Conservation (phyloP, 2,113 vertebrate species). For the Himantopus leucocephalus region DNA sequence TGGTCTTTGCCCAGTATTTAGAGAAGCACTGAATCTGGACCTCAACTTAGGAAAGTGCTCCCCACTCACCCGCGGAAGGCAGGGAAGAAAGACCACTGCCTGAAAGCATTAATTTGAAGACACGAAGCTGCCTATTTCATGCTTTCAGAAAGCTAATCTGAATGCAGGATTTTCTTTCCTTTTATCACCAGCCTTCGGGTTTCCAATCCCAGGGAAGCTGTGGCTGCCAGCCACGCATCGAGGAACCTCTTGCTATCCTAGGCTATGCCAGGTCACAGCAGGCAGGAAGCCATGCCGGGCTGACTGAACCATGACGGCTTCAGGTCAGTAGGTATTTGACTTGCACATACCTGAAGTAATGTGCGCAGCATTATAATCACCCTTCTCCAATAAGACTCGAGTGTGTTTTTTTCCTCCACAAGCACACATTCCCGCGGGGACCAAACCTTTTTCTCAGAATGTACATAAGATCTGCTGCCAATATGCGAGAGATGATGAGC, state of each 20-base stretch:
- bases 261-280: conserved; percentile 33
- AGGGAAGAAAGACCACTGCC: not conserved
- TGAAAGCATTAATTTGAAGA: not conserved
- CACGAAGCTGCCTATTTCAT: not conserved
- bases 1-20: not conserved
- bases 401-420: not conserved
- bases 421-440: not conserved
- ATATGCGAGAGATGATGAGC: not conserved
- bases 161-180: not conserved
- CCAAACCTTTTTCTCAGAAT: not conserved
- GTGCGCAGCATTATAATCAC: not conserved
- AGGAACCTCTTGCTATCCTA: not conserved
- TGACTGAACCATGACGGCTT: conserved; percentile 14
- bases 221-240: not conserved
- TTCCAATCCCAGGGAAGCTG: not conserved
- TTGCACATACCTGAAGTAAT: conserved; percentile 49
- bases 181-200: not conserved
- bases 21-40: not conserved
- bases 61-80: not conserved
- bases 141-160: not conserved
- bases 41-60: not conserved
- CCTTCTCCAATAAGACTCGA: not conserved
- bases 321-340: conserved; percentile 45
- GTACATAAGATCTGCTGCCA: not conserved
- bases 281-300: not conserved